Base-by-base conservation (phyloP, 2,113 vertebrate genomes). In the Elanus axillaris region DNA sequence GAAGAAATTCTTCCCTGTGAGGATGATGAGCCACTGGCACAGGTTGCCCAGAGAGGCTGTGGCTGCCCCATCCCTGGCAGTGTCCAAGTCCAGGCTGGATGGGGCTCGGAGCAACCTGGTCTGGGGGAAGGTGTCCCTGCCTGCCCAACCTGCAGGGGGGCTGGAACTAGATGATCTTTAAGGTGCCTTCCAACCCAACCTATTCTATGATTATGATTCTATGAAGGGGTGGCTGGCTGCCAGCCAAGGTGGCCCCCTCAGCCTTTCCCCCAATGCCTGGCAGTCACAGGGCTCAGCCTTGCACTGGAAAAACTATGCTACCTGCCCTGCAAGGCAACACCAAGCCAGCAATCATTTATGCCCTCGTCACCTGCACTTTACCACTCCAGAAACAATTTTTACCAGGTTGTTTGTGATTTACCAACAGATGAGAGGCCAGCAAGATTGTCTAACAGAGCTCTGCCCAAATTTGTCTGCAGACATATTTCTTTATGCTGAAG, bases 281-380 rank as follows among this genome's bases (percentile, higher is more conserved):
- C 45, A 62, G 45, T 21, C 42, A 66, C 31, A 32, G 47, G 40
- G 29, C 2, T 13, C 66, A 90, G 45, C 42, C 31, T 56, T 50
- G 8, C 59, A 62, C 10, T 17, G 58, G 27, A 4, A 43, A 68
- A 58, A 59, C 4, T 10, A 7, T 7, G 3, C 7, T 9, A 38
- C 68, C 47, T 62, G 27, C 56, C 19, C 62, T 75, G 23, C 0
- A 0, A 60, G 34, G 29, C 53, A 83, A 47, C n/a, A 47, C 25
- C 0, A 0, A 38, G 40, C 5, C 26, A 80, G 36, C 34, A 60
- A 23, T 45, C 25, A 14, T 55, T 11, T 1, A 1, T 60, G 48
- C 11, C 27, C 38, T 83, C 1, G 0, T 52, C 32, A 42, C 9
- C 55, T 52, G 16, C 68, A 11, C 21, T 87, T 84, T 42, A 14